A percentile compares a stretch with the other conserved stretches of the same genome.
These are phyloP conservation scores for Leptura quadrifasciata DNA, from an alignment of 2,888 invertebrate species.

Conservation along the genomic window DNA sequence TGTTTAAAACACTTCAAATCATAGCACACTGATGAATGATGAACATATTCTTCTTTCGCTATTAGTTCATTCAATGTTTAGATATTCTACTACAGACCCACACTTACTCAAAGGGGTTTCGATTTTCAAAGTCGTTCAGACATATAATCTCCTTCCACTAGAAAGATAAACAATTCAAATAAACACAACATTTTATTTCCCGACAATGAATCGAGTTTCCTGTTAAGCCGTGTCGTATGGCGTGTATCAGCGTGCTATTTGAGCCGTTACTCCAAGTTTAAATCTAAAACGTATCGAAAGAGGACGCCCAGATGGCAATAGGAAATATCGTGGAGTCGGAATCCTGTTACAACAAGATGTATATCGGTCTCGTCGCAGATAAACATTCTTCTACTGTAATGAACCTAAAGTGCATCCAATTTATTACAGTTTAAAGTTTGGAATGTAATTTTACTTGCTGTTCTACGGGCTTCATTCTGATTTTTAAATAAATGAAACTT, in stretches of 20 bases:
- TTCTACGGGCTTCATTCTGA: constrained; percentile 4
- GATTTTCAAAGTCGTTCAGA: constrained; percentile 19
- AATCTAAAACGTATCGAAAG: constrained; percentile 53
- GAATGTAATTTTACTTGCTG: constrained; percentile 37
- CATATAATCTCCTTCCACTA: constrained; percentile 18
- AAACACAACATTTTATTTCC: constrained; percentile 45
- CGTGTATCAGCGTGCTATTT: constrained; percentile 50
- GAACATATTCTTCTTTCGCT: too few species aligned
- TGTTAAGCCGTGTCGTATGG: constrained; percentile 46
- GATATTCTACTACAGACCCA: too few species aligned
- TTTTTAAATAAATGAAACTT: constrained; percentile 35
- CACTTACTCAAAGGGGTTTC: neutral
- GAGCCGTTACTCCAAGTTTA: constrained; percentile 50
- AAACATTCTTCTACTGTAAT: constrained; percentile 41
- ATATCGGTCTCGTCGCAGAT: constrained; percentile 41
- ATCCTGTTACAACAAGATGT: constrained; percentile 44
- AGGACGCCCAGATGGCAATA: constrained; percentile 50
- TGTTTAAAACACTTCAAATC: too few species aligned
- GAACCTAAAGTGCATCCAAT: constrained; percentile 42
- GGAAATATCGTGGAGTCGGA: constrained; percentile 48
- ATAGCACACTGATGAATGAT: too few species aligned
- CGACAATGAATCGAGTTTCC: constrained; percentile 28
- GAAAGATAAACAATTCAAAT: constrained; percentile 35
- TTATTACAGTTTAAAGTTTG: constrained; percentile 36
- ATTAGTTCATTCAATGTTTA: too few species aligned